phyloP scores from a whole-genome alignment of 2,797 vertebrate species.

The Sandelia bainsii region DNA sequence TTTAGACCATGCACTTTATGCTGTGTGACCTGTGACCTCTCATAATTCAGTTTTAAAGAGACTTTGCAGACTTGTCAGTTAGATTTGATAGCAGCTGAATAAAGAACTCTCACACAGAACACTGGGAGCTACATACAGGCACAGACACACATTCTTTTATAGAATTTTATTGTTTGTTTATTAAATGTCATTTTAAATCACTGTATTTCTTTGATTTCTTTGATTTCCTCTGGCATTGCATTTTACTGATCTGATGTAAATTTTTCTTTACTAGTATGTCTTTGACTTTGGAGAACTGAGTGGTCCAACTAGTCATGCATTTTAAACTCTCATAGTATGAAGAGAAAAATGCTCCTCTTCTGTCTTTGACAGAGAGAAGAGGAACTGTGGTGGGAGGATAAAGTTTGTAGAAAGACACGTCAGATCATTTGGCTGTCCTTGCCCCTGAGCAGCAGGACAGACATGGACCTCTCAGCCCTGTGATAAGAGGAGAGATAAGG shows the following conservation, averaged over 20 bases:
- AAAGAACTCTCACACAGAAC: constrained; percentile 5
- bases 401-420: neutral
- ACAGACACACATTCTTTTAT: neutral
- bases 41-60: neutral
- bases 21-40: neutral
- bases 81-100: constrained; percentile 14
- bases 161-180: too few relatives aligned
- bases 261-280: neutral
- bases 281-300: neutral
- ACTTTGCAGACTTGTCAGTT: constrained; percentile 4
- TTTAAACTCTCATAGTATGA: neutral
- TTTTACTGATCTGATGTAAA: neutral
- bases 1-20: neutral
- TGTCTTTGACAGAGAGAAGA: constrained; percentile 2
- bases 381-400: constrained; percentile 18
- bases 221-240: neutral
- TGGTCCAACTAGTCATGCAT: neutral
- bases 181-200: neutral
- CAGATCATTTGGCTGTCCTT: constrained; percentile 42
- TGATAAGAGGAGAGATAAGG: constrained; percentile 31
- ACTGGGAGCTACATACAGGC: neutral
- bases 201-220: neutral
- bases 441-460: neutral
- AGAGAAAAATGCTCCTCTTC: neutral
- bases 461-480: neutral